These are phyloP conservation scores for Philereme vetulata DNA, from an alignment of 2,888 invertebrate species.

Conservation along the genomic window DNA sequence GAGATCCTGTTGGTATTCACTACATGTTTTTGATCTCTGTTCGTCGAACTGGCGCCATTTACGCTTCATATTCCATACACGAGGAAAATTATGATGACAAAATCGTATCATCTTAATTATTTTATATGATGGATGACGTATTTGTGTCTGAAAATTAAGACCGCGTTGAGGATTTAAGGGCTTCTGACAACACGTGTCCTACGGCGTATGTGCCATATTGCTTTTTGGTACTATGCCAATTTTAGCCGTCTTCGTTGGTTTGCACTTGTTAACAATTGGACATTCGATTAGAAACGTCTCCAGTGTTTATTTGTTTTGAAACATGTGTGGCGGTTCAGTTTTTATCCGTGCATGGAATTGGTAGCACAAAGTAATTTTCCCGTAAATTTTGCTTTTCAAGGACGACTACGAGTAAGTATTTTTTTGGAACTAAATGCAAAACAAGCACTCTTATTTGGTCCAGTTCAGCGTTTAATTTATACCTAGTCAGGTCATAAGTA, in stretches of 20 bases:
- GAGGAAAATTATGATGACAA: constrained; percentile 28
- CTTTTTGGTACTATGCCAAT: constrained; percentile 59
- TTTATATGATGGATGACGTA: constrained; percentile 23
- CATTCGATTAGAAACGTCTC: constrained; percentile 45
- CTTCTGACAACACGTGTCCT: constrained; percentile 41
- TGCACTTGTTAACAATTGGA: constrained; percentile 44
- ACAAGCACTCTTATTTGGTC: background rate
- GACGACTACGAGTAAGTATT: background rate
- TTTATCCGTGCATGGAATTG: constrained; percentile 26
- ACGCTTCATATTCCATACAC: constrained; percentile 28
- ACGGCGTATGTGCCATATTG: constrained; percentile 56
- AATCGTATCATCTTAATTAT: constrained; percentile 20
- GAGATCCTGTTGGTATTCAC: constrained; percentile 48
- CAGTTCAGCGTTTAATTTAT: constrained; percentile 3
- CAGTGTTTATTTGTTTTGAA: constrained; percentile 36
- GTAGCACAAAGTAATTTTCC: background rate
- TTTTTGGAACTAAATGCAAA: background rate
- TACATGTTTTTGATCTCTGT: constrained; percentile 32
- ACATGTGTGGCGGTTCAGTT: constrained; percentile 24
- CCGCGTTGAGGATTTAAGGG: constrained; percentile 42
- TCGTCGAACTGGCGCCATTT: constrained; percentile 30
- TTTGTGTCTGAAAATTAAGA: constrained; percentile 10
- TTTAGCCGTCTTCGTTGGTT: constrained; percentile 45
- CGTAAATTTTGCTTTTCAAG: background rate
- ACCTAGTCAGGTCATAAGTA: no score